Evolutionary conservation across 1,140 invertebrate species (phyloP), one percentile per base, ranked within the genome.

Genomic region (Ctenoplectra terminalis): DNA sequence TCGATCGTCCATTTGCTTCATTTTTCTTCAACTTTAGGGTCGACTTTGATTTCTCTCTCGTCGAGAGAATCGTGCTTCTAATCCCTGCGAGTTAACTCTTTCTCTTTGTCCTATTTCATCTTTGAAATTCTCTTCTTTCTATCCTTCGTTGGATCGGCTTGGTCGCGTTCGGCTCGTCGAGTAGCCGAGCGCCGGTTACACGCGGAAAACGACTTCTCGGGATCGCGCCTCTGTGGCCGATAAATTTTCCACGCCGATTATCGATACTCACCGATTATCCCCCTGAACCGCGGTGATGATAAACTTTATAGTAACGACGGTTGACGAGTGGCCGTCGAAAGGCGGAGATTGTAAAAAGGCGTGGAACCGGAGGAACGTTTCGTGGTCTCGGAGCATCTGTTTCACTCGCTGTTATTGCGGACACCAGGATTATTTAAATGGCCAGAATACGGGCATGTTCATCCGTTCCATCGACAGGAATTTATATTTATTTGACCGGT

Each of bases 201-300:
- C 64, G 76, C 70, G 84, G 80, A 79, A 87, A 87, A 86, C 66
- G 74, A 82, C 75, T 87, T 86, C 85, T 86, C 64, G 72, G 54
- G 84, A 86, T 86, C 82, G 73, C 71, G 52, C 54, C 74, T 58
- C 54, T 54, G 34, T 26, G 61, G 56, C 63, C 71, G 54, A 87
- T 86, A 80, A 87, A 87, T 87, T 86, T 84, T 86, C 76, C 67
- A 79, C 84, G 72, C 34, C 70, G 84, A 87, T 87, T 83, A 87
- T 85, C 82, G 69, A 78, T 86, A 86, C 77, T 60, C 58, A 54
- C 31, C 70, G 81, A 87, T 86, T 86, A 86, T 83, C 84, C 43
- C 77, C 63, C 20, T 5, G 58, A 77, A 69, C 54, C 56, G 54
- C 31, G 20, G 20, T 69, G 54, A 82, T 82, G 76, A 86, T 82